Evolutionary conservation across 2,113 vertebrate genomes (phyloP).

Genomic region (Synchiropus splendidus): DNA sequence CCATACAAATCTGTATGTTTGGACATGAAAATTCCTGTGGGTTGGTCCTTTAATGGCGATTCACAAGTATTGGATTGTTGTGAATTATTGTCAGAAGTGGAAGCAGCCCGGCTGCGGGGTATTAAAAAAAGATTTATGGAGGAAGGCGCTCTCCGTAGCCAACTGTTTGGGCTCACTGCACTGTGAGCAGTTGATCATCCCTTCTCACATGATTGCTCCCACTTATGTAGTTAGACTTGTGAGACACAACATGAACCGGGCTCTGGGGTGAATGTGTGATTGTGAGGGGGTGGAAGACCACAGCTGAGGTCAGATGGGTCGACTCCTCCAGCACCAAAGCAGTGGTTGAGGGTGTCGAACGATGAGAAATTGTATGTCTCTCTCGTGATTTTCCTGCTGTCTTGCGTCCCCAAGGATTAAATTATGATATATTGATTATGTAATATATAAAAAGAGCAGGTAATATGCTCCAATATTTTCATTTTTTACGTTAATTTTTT

Average conservation of each 20-base stretch:
- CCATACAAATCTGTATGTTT: constrained; percentile 5
- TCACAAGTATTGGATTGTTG: constrained; percentile 23
- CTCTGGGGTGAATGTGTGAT: neutral
- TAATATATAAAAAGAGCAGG: too few relatives aligned
- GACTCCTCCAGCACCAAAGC: neutral
- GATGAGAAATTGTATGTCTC: neutral
- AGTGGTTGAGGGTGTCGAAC: too few relatives aligned
- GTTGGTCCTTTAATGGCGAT: constrained; percentile 19
- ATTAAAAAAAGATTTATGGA: constrained; percentile 48
- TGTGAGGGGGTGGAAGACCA: constrained; percentile 9
- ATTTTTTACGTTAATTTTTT: too few relatives aligned
- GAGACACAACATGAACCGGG: constrained; percentile 4
- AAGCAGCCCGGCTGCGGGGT: constrained; percentile 22
- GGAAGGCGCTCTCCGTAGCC: constrained; percentile 4
- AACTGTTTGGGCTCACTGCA: constrained; percentile 24
- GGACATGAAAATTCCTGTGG: constrained; percentile 8
- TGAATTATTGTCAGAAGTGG: constrained; percentile 28
- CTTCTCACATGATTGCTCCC: constrained; percentile 22
- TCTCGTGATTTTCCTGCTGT: too few relatives aligned
- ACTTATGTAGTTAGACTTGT: constrained; percentile 17
- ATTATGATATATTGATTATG: too few relatives aligned
- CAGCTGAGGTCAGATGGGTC: constrained; percentile 8
- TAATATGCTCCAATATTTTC: constrained; percentile 17
- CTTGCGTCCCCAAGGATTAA: too few relatives aligned
- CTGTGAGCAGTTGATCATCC: constrained; percentile 13